These are phyloP conservation scores for Callocephalon fimbriatum DNA, from an alignment of 2,113 vertebrate genomes.

Conservation along the genomic window DNA sequence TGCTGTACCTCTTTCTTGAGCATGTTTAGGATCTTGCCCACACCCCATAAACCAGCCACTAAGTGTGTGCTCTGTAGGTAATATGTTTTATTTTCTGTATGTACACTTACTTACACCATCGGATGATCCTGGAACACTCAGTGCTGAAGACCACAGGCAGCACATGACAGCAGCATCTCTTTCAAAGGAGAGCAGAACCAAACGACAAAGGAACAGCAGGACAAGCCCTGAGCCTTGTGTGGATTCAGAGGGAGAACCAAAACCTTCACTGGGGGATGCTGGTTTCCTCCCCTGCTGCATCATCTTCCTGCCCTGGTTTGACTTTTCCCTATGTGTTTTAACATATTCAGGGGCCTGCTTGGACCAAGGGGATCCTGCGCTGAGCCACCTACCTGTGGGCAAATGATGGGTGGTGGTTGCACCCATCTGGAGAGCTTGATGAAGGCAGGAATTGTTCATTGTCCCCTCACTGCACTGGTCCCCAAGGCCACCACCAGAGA, in stretches of 20 bases:
- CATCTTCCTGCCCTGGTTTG: background rate
- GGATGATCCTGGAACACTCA: background rate
- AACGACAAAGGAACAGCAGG: accelerated
- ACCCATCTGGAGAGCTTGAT: background rate
- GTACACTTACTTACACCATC: background rate
- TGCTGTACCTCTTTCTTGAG: background rate
- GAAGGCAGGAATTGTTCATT: background rate
- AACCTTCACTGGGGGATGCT: background rate
- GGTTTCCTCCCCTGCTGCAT: background rate
- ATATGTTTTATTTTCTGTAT: conserved; percentile 21
- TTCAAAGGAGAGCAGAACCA: background rate
- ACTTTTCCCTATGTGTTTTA: background rate
- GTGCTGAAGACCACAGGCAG: background rate
- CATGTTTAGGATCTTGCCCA: accelerated
- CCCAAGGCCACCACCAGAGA: background rate
- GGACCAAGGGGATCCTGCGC: background rate
- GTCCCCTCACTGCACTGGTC: accelerated
- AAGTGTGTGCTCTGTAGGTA: accelerated
- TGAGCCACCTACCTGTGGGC: background rate
- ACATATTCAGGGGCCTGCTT: no score
- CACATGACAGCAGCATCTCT: accelerated
- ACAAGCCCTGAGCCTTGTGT: accelerated
- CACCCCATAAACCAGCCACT: background rate
- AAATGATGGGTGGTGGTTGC: background rate
- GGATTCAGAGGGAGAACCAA: background rate